Conservation (phyloP, 2,888 invertebrate species). For the Creontiades dilutus region DNA sequence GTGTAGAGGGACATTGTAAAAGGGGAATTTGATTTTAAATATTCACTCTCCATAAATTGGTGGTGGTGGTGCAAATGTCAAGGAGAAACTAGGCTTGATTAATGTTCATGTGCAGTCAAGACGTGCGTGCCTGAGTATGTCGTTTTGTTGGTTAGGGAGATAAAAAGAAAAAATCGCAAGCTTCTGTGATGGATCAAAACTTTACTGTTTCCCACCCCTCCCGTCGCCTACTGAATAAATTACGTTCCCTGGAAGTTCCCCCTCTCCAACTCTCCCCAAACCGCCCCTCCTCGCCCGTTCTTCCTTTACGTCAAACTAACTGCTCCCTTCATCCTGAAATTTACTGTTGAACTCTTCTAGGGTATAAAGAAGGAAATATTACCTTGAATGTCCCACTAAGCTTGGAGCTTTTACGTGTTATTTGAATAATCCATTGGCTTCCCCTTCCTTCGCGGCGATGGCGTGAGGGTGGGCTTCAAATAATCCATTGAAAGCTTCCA, state of each 20-base stretch:
- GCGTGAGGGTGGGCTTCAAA: neutral
- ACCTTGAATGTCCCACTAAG: slow-evolving; percentile 36
- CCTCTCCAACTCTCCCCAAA: neutral
- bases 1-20: neutral
- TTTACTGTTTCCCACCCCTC: slow-evolving; percentile 9
- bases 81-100: neutral
- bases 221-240: slow-evolving; percentile 37
- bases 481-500: slow-evolving; percentile 14
- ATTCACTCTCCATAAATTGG: neutral
- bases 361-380: slow-evolving; percentile 36
- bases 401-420: slow-evolving; percentile 42
- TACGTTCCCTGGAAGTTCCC: neutral
- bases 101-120: neutral
- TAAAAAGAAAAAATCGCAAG: slow-evolving; percentile 1
- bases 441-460: neutral
- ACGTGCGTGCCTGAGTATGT: neutral
- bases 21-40: slow-evolving; percentile 12
- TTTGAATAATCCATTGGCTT: slow-evolving; percentile 15
- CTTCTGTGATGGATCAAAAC: slow-evolving; percentile 28
- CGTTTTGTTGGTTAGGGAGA: neutral
- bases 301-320: slow-evolving; percentile 42
- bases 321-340: slow-evolving; percentile 36
- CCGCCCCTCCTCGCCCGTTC: neutral
- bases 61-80: neutral
- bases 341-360: slow-evolving; percentile 22